These are phyloP conservation scores for Urosaurus nigricauda DNA, from an alignment of 2,797 vertebrate species.

Conservation along the genomic window DNA sequence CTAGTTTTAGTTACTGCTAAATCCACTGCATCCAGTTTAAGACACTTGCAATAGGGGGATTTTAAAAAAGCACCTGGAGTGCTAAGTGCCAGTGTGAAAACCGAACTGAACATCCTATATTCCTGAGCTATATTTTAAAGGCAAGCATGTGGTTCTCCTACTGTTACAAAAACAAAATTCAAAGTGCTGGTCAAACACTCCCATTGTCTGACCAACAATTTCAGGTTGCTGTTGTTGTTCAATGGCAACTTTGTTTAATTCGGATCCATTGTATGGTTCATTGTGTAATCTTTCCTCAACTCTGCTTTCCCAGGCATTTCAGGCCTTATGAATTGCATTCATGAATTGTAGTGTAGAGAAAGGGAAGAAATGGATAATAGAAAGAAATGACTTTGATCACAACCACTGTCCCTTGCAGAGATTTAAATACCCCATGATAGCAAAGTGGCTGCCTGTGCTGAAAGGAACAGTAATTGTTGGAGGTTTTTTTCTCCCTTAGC, in stretches of 20 bases:
- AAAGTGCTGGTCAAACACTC: background rate
- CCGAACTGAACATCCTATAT: background rate
- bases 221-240: background rate
- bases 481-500: background rate
- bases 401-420: background rate
- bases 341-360: background rate
- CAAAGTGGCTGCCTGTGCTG: slow-evolving; percentile 3
- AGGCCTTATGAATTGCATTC: background rate
- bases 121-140: background rate
- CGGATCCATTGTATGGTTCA: slow-evolving; percentile 1
- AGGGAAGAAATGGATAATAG: background rate
- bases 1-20: background rate
- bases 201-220: background rate
- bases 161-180: background rate
- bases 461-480: slow-evolving; percentile 27
- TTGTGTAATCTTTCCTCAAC: background rate
- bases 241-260: slow-evolving; percentile 15
- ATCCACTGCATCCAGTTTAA: background rate
- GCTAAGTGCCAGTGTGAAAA: background rate
- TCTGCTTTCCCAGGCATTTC: background rate
- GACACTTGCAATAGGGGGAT: background rate
- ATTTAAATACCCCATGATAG: background rate
- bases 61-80: background rate
- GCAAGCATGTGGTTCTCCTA: background rate
- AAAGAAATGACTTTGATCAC: background rate